Percentiles rank a stretch among this genome's conserved stretches.
Conservation (phyloP, 2,797 vertebrate species). For the Ammospiza maritima region DNA sequence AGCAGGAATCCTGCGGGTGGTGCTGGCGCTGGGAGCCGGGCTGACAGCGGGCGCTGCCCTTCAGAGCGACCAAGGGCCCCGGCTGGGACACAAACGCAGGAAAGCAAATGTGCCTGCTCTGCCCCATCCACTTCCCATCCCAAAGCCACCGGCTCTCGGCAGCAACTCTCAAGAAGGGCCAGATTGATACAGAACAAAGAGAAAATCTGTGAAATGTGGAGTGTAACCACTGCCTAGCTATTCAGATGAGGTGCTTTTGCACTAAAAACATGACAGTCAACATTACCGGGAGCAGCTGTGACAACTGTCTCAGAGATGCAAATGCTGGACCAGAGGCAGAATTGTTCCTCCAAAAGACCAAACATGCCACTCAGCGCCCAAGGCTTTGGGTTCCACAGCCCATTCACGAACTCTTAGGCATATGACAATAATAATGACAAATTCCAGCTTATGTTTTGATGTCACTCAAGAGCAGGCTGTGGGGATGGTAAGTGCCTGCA, state of each 20-base stretch:
- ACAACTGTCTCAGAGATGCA: conserved; percentile 43
- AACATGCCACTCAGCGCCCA: background rate
- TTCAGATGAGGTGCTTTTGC: background rate
- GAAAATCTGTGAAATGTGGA: background rate
- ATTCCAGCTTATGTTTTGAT: conserved; percentile 29
- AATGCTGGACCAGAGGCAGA: conserved; percentile 41
- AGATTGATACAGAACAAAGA: background rate
- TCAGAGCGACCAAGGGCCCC: background rate
- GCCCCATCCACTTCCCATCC: background rate
- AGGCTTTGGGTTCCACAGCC: conserved; percentile 5
- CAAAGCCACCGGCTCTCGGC: background rate
- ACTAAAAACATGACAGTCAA: conserved; percentile 31
- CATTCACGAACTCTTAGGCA: conserved; percentile 41
- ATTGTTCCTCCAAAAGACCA: conserved; percentile 55
- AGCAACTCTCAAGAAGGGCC: background rate
- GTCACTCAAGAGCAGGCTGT: conserved; percentile 25
- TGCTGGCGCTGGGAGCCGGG: background rate
- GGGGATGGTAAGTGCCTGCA: conserved; percentile 28
- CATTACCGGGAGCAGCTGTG: background rate
- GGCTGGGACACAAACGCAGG: background rate
- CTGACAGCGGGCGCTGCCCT: background rate
- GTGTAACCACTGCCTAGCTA: background rate
- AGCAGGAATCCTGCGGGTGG: background rate
- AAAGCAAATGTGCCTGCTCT: background rate
- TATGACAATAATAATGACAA: conserved; percentile 45